phyloP scores from a whole-genome alignment of 1,140 invertebrate species.

The Pemphigus obesinymphae region DNA sequence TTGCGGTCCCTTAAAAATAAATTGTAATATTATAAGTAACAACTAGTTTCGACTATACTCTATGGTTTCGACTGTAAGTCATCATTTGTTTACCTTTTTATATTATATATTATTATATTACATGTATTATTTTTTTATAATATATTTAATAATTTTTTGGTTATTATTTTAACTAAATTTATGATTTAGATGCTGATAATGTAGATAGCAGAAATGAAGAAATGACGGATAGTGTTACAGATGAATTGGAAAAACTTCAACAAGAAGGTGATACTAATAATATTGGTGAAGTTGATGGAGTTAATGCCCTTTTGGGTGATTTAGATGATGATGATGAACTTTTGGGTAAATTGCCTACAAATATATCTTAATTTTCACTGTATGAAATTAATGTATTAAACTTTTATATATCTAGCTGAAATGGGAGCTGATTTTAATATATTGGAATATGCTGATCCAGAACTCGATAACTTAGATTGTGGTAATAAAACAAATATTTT shows the following conservation, averaged over 20 bases:
- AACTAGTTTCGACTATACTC: no score
- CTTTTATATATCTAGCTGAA: conserved; percentile 58
- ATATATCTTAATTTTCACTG: not conserved
- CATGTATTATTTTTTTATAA: no score
- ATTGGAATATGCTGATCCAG: conserved; percentile 89
- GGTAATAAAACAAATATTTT: conserved; percentile 71
- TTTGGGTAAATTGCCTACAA: conserved; percentile 56
- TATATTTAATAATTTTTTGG: no score
- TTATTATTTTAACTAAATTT: not conserved
- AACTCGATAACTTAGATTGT: conserved; percentile 73
- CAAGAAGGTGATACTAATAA: conserved; percentile 59
- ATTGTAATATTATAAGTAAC: no score
- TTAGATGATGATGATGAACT: conserved; percentile 83
- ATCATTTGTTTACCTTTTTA: no score
- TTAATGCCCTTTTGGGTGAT: conserved; percentile 72
- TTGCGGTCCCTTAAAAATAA: no score
- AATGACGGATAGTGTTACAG: conserved; percentile 73
- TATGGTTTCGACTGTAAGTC: no score
- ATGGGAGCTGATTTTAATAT: conserved; percentile 94
- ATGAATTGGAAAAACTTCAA: conserved; percentile 72
- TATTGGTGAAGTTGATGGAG: conserved; percentile 68
- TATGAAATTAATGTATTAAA: conserved; percentile 45
- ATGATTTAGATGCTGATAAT: conserved; percentile 27
- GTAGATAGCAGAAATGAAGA: conserved; percentile 51
- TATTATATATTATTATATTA: no score